Percentiles rank a stretch among this genome's conserved stretches.
Conservation (phyloP, 2,113 vertebrate genomes). For the Ammospiza caudacuta region DNA sequence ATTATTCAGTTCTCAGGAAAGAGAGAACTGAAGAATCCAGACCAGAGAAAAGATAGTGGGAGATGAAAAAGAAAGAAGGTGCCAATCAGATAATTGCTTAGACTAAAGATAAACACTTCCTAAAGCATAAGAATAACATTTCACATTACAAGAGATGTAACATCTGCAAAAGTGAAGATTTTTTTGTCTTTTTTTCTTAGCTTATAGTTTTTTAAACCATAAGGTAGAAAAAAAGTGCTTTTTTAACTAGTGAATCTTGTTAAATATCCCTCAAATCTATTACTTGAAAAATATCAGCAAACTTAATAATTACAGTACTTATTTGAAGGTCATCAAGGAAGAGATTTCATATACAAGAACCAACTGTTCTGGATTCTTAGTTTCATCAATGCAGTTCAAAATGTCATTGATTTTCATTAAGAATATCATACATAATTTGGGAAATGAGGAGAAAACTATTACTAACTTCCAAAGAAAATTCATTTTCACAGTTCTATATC, state of each 20-base stretch:
- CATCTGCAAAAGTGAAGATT: not conserved
- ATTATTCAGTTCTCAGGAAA: not conserved
- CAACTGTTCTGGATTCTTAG: not conserved
- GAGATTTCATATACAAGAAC: not conserved
- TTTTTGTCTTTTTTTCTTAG: not conserved
- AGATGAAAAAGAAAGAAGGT: not conserved
- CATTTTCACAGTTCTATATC: not conserved
- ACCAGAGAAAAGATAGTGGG: not conserved
- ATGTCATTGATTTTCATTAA: not conserved
- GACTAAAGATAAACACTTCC: conserved; percentile 25
- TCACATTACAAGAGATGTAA: not conserved
- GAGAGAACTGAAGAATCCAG: not conserved
- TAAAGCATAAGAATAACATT: not conserved
- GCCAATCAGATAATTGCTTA: not conserved
- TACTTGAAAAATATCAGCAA: not conserved
- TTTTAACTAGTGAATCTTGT: not conserved
- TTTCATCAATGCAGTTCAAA: not conserved
- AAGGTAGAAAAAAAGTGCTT: not conserved
- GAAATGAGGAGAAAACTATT: not conserved
- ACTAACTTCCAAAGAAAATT: not conserved
- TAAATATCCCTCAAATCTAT: not conserved
- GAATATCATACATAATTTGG: not conserved
- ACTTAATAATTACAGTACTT: not conserved
- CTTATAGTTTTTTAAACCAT: not conserved
- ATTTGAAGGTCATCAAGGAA: not conserved